Evolutionary conservation across 2,888 invertebrate species (phyloP), one percentile per base, ranked within the genome.

Genomic region (Plebejus argus): DNA sequence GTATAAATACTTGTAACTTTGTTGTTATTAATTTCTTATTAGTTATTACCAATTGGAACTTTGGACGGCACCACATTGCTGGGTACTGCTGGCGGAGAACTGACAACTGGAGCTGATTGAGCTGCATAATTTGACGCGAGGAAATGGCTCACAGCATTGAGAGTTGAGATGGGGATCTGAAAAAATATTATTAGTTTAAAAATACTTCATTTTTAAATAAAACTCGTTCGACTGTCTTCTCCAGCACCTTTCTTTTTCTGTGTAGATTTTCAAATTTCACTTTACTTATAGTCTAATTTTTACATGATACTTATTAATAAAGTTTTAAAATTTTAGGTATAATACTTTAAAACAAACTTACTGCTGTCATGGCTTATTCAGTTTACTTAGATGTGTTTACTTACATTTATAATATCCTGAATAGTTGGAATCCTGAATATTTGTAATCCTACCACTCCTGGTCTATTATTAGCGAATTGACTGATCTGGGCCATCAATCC

Each of bases 371-470:
- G 2, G 10, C 2, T 39, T 2, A 45, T 10, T 10, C 45, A 45
- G 10, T 39, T 39, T 10, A 39, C 39, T 39, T 39, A 39, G 49
- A 49, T 49, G 15, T 28, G 28, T 28, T 18, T 66, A 66, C 66
- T 66, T 66, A 66, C 66, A 66, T 66, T 66, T 12, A 66, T 28
- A 66, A 66, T 66, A 66, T 66, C 66, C 33, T 66, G 66, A 66
- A 66, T 66, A 66, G 66, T 66, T 10, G 66, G 66, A 66, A 66
- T 23, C 20, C 66, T 66, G 5, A 66, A 28, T 28, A 53, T 53
- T 53, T 53, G 53, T 18, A 53, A 18, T 53, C 53, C 53, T 53
- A 66, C 28, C 5, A 66, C 15, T 66, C 28, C 66, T 66, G 66
- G 66, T 28, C 15, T 28, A 33, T 28, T 66, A 28, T 15, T 28